phyloP scores from a whole-genome alignment of 2,888 invertebrate genomes.

The Xanthorhoe spadicearia region DNA sequence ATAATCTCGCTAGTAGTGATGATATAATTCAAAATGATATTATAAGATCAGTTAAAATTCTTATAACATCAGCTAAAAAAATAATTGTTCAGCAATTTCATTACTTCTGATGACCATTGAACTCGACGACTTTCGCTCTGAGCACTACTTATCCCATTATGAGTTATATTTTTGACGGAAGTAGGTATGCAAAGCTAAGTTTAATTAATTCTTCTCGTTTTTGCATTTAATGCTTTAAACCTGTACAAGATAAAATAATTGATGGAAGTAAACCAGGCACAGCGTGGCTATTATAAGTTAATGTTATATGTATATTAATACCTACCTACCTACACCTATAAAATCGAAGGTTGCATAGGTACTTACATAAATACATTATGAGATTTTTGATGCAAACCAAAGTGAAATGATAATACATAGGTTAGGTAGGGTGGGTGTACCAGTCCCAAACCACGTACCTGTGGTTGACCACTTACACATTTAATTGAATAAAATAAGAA shows the following conservation, averaged over 20 bases:
- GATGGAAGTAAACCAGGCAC: not conserved
- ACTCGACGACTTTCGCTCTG: constrained; percentile 33
- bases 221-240: not conserved
- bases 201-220: not conserved
- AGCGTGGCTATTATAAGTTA: not conserved
- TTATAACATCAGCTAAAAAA: not conserved
- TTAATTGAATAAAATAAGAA: too few relatives aligned
- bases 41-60: not conserved
- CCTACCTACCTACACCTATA: not conserved
- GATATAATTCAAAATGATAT: not conserved
- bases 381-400: too few relatives aligned
- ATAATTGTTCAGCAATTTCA: constrained; percentile 15
- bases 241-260: not conserved
- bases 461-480: too few relatives aligned
- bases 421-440: too few relatives aligned
- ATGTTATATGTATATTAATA: not conserved
- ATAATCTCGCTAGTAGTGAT: too few relatives aligned
- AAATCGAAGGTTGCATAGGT: too few relatives aligned
- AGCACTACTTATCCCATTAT: constrained; percentile 41
- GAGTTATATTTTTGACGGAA: constrained; percentile 25
- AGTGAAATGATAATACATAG: too few relatives aligned
- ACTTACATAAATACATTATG: not conserved
- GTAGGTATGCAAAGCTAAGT: not conserved
- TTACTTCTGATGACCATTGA: constrained; percentile 38
- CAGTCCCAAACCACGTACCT: too few relatives aligned